Base-by-base conservation (phyloP, 2,888 invertebrate genomes). In the Anagyrus pseudococci region DNA sequence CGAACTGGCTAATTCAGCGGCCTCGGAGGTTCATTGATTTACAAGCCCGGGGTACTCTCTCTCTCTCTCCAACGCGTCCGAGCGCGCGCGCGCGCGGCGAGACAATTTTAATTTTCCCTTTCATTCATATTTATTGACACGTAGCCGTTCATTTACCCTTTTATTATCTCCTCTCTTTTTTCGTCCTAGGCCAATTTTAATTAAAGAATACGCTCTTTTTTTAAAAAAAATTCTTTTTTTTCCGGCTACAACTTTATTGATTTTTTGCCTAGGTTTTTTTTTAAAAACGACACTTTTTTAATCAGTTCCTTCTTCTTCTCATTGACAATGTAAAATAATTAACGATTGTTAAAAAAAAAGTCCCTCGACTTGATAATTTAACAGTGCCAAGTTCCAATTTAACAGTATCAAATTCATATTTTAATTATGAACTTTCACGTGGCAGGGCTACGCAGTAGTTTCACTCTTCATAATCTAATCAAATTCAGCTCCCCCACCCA, bases 271-370 rank as follows among this genome's bases (percentile, higher is more conserved):
- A 4, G 25, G 17, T 37, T 25, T 23, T 37, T 47, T 17, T 2
- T 47, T 56, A 56, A 56, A 47, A 47, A 23, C 46, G 37, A n/a
- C n/a, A n/a, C n/a, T n/a, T n/a, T n/a, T 47, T 55, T 44, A 6
- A 44, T 20, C n/a, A n/a, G n/a, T n/a, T n/a, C n/a, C n/a, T n/a
- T n/a, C n/a, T n/a, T n/a, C n/a, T n/a, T n/a, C n/a, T n/a, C n/a
- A n/a, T n/a, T n/a, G n/a, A n/a, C n/a, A n/a, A n/a, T n/a, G n/a
- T n/a, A n/a, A n/a, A n/a, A n/a, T n/a, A n/a, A n/a, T n/a, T n/a
- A n/a, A n/a, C n/a, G n/a, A n/a, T n/a, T n/a, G n/a, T n/a, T n/a
- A n/a, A n/a, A n/a, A n/a, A n/a, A n/a, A n/a, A n/a, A n/a, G n/a
- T n/a, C n/a, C n/a, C n/a, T n/a, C n/a, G n/a, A n/a, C n/a, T n/a